phyloP scores from a whole-genome alignment of 2,888 invertebrate species.

The Catocala fraxini region DNA sequence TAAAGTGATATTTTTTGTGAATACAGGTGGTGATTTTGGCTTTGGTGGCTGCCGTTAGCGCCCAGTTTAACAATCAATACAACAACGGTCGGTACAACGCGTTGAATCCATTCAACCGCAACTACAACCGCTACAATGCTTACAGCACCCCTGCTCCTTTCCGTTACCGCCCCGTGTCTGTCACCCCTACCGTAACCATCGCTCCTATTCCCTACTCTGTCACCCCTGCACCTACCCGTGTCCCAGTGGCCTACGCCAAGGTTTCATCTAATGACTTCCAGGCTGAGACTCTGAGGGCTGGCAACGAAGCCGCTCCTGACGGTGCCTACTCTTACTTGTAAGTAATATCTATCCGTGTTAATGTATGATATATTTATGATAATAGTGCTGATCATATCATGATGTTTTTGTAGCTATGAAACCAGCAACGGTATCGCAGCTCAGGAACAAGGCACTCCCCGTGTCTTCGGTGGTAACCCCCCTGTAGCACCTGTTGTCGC shows the following conservation, averaged over 20 bases:
- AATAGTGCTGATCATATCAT: neutral
- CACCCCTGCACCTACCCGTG: conserved; percentile 19
- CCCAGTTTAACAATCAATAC: conserved; percentile 51
- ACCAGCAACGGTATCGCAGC: conserved; percentile 89
- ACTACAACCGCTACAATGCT: conserved; percentile 27
- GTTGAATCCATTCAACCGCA: conserved; percentile 15
- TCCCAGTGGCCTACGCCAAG: conserved; percentile 28
- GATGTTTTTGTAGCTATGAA: conserved; percentile 79
- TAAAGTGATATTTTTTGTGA: conserved; percentile 29
- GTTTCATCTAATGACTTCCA: conserved; percentile 52
- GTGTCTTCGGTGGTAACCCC: conserved; percentile 78
- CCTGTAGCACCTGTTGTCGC: conserved; percentile 69
- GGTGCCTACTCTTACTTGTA: conserved; percentile 86
- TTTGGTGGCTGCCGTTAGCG: conserved; percentile 64
- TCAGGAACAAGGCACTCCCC: conserved; percentile 86
- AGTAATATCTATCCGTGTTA: conserved; percentile 50
- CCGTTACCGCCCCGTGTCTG: conserved; percentile 21
- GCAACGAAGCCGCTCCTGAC: conserved; percentile 81
- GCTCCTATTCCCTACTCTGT: conserved; percentile 28
- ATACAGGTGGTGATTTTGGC: conserved; percentile 65
- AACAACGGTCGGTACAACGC: conserved; percentile 14
- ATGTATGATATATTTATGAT: too few relatives aligned
- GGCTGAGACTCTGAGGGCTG: conserved; percentile 70
- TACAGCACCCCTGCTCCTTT: conserved; percentile 35
- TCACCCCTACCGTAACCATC: conserved; percentile 11